Percentiles rank a stretch among this genome's conserved stretches.
These are phyloP conservation scores for Zapornia atra DNA, from an alignment of 2,113 vertebrate genomes.

Conservation along the genomic window DNA sequence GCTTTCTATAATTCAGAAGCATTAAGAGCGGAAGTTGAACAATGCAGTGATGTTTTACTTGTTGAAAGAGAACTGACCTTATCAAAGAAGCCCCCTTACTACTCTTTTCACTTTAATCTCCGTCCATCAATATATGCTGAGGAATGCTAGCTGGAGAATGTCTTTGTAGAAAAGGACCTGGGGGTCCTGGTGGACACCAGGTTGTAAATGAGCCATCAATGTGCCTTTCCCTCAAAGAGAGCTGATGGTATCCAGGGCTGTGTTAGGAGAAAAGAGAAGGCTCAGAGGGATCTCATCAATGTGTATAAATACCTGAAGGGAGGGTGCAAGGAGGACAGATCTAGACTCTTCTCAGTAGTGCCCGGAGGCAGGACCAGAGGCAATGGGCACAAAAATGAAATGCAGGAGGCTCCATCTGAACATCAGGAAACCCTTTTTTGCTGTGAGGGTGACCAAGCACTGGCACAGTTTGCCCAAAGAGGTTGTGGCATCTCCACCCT, in stretches of 20 bases:
- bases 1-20: background rate
- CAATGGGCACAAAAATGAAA: background rate
- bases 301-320: background rate
- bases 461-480: background rate
- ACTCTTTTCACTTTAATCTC: background rate
- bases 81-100: background rate
- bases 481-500: background rate
- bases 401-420: background rate
- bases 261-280: background rate
- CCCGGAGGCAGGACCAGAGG: background rate
- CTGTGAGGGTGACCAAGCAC: background rate
- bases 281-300: background rate
- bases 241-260: background rate
- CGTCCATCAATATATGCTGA: too few species aligned
- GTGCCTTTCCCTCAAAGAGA: background rate
- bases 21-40: background rate
- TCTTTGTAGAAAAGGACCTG: background rate
- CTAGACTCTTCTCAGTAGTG: background rate
- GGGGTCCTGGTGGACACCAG: background rate
- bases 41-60: background rate
- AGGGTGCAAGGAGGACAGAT: background rate
- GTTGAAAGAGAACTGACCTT: background rate
- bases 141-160: background rate
- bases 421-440: background rate
- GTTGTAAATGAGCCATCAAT: background rate